Conservation (phyloP, 2,113 vertebrate species). For the Myrmecophaga tridactyla region DNA sequence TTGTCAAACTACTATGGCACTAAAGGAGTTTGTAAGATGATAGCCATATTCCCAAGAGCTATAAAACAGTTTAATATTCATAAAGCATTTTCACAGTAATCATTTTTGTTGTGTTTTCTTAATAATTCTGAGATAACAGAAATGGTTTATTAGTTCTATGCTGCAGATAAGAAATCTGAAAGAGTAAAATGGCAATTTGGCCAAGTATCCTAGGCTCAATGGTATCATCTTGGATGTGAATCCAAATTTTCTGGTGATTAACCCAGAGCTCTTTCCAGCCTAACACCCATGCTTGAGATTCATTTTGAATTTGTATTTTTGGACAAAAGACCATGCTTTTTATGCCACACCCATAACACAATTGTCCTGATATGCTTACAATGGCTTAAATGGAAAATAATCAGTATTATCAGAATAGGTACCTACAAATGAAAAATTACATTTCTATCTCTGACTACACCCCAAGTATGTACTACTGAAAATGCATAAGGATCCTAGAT, state of each 20-base stretch:
- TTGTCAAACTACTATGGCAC: background rate
- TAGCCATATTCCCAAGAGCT: background rate
- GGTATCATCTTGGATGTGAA: background rate
- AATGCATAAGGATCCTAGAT: background rate
- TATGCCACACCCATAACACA: background rate
- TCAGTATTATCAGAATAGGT: background rate
- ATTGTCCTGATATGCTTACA: background rate
- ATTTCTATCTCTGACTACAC: background rate
- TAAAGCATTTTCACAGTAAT: background rate
- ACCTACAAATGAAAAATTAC: background rate
- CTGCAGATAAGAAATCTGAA: background rate
- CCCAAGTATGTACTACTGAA: background rate
- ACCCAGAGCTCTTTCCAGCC: background rate
- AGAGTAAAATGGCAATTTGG: background rate
- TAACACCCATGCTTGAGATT: background rate
- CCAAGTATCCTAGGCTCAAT: background rate
- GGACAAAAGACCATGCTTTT: background rate
- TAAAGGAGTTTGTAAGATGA: background rate
- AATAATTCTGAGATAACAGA: background rate
- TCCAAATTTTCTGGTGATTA: background rate
- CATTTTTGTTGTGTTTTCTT: background rate
- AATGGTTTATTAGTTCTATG: background rate
- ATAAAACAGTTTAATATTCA: background rate
- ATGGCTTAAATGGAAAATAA: background rate
- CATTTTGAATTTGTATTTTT: constrained; percentile 22